These are phyloP conservation scores for Nephrotoma flavescens DNA, from an alignment of 2,888 invertebrate species.

Conservation along the genomic window DNA sequence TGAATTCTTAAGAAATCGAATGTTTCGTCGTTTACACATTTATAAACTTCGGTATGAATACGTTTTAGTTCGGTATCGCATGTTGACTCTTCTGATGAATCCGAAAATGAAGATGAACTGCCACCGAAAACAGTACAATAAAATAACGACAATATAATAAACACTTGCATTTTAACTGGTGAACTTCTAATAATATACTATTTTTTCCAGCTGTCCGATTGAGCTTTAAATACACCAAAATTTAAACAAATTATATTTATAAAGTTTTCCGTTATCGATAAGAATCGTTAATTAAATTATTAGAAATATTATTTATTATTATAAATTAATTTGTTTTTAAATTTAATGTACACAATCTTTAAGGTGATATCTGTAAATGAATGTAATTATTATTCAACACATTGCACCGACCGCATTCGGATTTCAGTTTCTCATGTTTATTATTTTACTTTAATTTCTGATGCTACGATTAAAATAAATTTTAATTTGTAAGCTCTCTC, in stretches of 20 bases:
- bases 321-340: neutral
- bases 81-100: too few relatives aligned
- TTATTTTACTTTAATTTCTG: too few relatives aligned
- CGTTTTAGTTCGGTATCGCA: neutral
- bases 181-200: neutral
- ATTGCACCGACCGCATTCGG: neutral
- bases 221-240: neutral
- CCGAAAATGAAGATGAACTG: too few relatives aligned
- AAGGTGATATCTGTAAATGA: neutral
- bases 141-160: too few relatives aligned
- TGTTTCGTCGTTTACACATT: neutral
- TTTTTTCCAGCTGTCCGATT: neutral
- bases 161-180: too few relatives aligned
- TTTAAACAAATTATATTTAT: neutral
- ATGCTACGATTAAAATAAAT: too few relatives aligned
- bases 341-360: neutral
- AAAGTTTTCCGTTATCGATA: neutral
- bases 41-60: neutral
- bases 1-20: neutral
- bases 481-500: too few relatives aligned
- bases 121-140: too few relatives aligned
- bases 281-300: too few relatives aligned
- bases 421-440: too few relatives aligned
- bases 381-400: neutral
- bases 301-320: neutral